Evolutionary conservation across 1,140 invertebrate species (phyloP).

Genomic region (Eulimnadia texana): DNA sequence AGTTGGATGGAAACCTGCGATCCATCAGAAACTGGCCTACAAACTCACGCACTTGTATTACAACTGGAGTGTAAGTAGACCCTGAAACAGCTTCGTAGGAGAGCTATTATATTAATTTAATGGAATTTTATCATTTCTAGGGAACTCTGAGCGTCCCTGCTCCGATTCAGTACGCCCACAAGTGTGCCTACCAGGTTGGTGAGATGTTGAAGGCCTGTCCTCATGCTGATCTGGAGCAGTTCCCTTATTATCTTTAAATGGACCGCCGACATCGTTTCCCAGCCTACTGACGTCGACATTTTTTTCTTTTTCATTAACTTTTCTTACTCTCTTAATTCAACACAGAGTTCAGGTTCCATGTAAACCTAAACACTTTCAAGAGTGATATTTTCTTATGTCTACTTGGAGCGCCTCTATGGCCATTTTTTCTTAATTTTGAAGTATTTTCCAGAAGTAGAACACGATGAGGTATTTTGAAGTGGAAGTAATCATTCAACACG

Average conservation of each 20-base stretch:
- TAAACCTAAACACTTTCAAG: too few species aligned
- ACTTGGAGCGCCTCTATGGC: too few species aligned
- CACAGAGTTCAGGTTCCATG: too few species aligned
- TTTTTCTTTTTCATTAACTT: too few species aligned
- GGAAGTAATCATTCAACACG: too few species aligned
- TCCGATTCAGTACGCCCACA: constrained; percentile 74
- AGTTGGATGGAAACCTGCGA: constrained; percentile 41
- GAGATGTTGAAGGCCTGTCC: constrained; percentile 41
- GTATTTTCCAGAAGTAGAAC: too few species aligned
- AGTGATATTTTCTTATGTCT: too few species aligned
- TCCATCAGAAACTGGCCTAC: constrained; percentile 56
- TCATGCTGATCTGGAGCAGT: neutral
- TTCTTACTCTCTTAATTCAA: too few species aligned
- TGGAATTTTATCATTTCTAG: constrained; percentile 20
- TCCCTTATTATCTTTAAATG: constrained; percentile 10
- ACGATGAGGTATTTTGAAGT: too few species aligned
- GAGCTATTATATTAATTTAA: neutral
- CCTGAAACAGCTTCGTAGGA: neutral
- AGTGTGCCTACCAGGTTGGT: constrained; percentile 62
- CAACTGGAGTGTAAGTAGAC: constrained; percentile 52
- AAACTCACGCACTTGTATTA: constrained; percentile 72
- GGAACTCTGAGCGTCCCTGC: constrained; percentile 69
- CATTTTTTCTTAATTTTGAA: too few species aligned
- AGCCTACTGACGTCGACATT: too few species aligned
- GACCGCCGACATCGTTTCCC: too few species aligned